Conservation (phyloP, 2,888 invertebrate genomes). For the Acanthosepion pharaonis region DNA sequence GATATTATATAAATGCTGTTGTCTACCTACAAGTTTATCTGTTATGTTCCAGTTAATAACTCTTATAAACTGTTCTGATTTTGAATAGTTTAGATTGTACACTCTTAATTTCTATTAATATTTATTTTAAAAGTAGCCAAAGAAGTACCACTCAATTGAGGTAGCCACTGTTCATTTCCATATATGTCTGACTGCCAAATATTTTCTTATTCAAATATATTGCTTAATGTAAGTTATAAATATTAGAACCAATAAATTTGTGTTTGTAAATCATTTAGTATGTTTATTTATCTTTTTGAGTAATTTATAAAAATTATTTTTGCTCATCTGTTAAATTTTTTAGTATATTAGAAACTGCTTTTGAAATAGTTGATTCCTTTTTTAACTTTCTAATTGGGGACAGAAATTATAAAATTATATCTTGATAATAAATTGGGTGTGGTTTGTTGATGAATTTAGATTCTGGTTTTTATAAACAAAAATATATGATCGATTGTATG, state of each 20-base stretch:
- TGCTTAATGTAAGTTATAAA: too few species aligned
- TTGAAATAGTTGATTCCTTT: too few species aligned
- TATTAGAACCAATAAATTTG: too few species aligned
- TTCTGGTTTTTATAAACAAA: background rate
- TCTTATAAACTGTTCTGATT: constrained; percentile 13
- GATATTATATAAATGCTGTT: background rate
- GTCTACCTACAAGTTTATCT: background rate
- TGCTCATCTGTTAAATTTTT: too few species aligned
- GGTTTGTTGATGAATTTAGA: background rate
- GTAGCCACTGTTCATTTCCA: background rate
- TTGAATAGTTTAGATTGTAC: background rate
- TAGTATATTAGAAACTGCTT: too few species aligned
- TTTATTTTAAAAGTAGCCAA: background rate
- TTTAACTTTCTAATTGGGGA: background rate
- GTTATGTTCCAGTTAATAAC: background rate
- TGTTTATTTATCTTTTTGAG: too few species aligned
- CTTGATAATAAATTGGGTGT: background rate
- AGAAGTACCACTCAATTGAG: background rate
- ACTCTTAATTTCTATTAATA: too few species aligned
- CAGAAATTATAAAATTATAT: background rate
- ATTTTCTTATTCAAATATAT: background rate
- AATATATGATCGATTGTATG: too few species aligned
- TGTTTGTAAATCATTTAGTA: too few species aligned
- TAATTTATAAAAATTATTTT: too few species aligned
- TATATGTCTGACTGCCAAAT: background rate